Evolutionary conservation across 2,797 vertebrate genomes (phyloP).

Genomic region (Arnoldichthys spilopterus): DNA sequence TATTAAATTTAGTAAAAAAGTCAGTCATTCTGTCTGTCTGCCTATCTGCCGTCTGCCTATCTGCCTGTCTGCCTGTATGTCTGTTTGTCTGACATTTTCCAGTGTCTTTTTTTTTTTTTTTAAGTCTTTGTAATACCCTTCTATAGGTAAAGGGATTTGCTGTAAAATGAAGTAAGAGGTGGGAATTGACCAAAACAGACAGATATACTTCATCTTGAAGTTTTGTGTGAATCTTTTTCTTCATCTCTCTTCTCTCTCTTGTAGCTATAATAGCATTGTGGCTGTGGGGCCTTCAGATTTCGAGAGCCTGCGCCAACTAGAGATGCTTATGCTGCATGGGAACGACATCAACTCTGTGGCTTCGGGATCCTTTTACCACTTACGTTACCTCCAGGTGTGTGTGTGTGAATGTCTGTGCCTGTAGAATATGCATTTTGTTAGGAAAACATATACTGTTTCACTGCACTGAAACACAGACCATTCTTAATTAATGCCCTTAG

Average conservation of each 20-base stretch:
- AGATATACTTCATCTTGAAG: neutral
- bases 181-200: neutral
- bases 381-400: conserved; percentile 80
- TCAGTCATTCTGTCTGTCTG: too few relatives aligned
- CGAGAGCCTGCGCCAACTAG: conserved; percentile 74
- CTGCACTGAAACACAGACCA: neutral
- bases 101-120: too few relatives aligned
- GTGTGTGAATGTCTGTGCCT: neutral
- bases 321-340: conserved; percentile 85
- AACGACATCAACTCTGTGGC: conserved; percentile 78
- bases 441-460: conserved; percentile 1
- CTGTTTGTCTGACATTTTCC: too few relatives aligned
- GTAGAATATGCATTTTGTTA: neutral
- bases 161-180: too few relatives aligned
- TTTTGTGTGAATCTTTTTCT: conserved; percentile 2
- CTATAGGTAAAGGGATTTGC: too few relatives aligned
- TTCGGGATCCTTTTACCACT: conserved; percentile 76
- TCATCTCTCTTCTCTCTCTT: conserved; percentile 17
- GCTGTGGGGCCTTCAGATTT: conserved; percentile 76
- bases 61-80: too few relatives aligned
- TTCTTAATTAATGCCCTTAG: neutral
- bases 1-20: too few relatives aligned
- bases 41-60: too few relatives aligned
- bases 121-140: too few relatives aligned
- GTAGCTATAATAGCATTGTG: conserved; percentile 82